A percentile compares a stretch with the other conserved stretches of the same genome.
Conservation (phyloP, 2,888 invertebrate species). For the Halocaridina rubra region DNA sequence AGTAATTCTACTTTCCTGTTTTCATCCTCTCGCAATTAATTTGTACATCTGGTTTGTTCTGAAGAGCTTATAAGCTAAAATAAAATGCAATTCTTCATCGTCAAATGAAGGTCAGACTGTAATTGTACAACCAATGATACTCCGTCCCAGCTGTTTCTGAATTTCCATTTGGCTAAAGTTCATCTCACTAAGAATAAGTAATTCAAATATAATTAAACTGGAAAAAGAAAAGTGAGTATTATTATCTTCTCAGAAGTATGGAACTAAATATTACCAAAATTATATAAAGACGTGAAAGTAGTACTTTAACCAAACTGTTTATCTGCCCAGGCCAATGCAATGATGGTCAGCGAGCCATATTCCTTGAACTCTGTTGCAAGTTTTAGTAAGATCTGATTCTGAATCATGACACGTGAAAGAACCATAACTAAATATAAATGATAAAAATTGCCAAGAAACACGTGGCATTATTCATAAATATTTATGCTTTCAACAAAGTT, state of each 20-base stretch:
- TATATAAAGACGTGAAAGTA: too few species aligned
- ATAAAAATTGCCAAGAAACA: too few species aligned
- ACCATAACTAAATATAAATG: background rate
- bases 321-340: slow-evolving; percentile 10
- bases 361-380: background rate
- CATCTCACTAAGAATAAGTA: background rate
- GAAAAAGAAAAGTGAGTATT: background rate
- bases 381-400: background rate
- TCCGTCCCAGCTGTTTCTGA: slow-evolving; percentile 35
- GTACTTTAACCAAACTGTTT: slow-evolving; percentile 13
- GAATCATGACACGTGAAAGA: background rate
- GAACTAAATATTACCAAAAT: too few species aligned
- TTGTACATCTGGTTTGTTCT: too few species aligned
- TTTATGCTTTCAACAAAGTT: background rate
- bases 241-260: background rate
- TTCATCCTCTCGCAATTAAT: too few species aligned
- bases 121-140: background rate
- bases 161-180: background rate
- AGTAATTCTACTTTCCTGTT: too few species aligned
- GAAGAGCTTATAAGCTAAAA: too few species aligned
- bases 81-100: too few species aligned
- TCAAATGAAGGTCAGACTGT: background rate
- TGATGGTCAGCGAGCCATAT: slow-evolving; percentile 21
- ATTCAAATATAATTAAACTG: background rate
- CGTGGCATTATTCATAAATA: too few species aligned